These are phyloP conservation scores for Chorisops tibialis DNA, from an alignment of 2,888 invertebrate genomes.

Conservation along the genomic window DNA sequence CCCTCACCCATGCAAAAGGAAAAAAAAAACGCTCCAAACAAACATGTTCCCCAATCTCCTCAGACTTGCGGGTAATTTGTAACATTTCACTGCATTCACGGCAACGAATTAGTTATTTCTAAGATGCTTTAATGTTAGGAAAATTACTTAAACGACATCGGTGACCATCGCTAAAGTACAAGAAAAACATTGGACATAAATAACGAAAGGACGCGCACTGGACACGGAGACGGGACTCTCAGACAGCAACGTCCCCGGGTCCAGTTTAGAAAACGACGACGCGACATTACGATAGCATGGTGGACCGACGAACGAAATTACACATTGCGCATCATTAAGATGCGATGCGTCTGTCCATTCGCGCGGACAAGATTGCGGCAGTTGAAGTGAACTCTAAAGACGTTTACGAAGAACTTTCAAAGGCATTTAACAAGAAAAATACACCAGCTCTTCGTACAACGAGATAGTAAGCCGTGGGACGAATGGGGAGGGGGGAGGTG, in stretches of 20 bases:
- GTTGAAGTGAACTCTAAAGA: background rate
- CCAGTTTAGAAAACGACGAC: too few relatives aligned
- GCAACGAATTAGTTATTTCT: slow-evolving; percentile 20
- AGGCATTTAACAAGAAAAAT: too few relatives aligned
- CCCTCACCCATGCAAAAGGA: background rate
- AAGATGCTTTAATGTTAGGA: slow-evolving; percentile 1
- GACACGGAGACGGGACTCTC: background rate
- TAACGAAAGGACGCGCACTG: slow-evolving; percentile 18
- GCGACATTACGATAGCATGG: too few relatives aligned
- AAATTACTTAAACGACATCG: background rate
- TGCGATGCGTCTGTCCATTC: slow-evolving; percentile 4
- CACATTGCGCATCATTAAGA: slow-evolving; percentile 13
- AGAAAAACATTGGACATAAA: slow-evolving; percentile 3
- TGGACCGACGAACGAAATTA: too few relatives aligned
- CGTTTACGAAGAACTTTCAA: too few relatives aligned
- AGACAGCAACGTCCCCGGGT: too few relatives aligned
- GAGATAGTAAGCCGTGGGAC: background rate
- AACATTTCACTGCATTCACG: slow-evolving; percentile 23
- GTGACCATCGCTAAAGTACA: too few relatives aligned
- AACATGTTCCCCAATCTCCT: slow-evolving; percentile 10
- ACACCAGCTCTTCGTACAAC: too few relatives aligned
- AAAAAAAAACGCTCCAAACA: slow-evolving; percentile 8
- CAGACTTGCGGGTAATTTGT: slow-evolving; percentile 21
- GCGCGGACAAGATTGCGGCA: background rate
- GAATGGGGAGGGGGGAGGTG: too few relatives aligned